These are phyloP conservation scores for Pan paniscus DNA, from an alignment of 2,113 vertebrate genomes.

Conservation along the genomic window DNA sequence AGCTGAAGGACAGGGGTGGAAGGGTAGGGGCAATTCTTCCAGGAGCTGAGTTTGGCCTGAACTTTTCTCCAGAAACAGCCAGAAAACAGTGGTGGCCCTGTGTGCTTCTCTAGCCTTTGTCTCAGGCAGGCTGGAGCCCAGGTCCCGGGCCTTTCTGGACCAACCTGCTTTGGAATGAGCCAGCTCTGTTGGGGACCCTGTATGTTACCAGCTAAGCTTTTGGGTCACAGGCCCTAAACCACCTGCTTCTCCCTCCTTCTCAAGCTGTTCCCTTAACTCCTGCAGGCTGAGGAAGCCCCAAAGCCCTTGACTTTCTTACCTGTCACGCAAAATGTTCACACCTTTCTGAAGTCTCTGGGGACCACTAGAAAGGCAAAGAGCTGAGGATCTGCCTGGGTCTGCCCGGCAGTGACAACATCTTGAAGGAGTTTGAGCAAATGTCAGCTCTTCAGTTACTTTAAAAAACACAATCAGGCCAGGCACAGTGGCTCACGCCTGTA, in stretches of 20 bases:
- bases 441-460: background rate
- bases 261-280: background rate
- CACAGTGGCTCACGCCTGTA: too few relatives aligned
- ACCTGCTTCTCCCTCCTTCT: background rate
- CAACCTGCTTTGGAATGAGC: rapidly evolving
- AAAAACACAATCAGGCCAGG: too few relatives aligned
- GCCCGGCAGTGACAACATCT: rapidly evolving
- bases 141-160: rapidly evolving
- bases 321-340: rapidly evolving
- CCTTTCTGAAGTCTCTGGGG: background rate
- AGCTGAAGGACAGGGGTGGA: rapidly evolving
- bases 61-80: background rate
- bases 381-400: background rate
- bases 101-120: rapidly evolving
- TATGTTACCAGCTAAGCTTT: rapidly evolving
- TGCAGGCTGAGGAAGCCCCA: rapidly evolving
- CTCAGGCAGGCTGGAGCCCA: rapidly evolving
- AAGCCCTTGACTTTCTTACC: rapidly evolving
- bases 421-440: background rate
- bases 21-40: too few relatives aligned
- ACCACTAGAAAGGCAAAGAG: background rate
- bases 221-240: rapidly evolving
- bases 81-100: rapidly evolving
- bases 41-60: rapidly evolving
- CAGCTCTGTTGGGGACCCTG: rapidly evolving